Evolutionary conservation across 2,113 vertebrate genomes (phyloP).

Genomic region (Dryoscopus gambensis): DNA sequence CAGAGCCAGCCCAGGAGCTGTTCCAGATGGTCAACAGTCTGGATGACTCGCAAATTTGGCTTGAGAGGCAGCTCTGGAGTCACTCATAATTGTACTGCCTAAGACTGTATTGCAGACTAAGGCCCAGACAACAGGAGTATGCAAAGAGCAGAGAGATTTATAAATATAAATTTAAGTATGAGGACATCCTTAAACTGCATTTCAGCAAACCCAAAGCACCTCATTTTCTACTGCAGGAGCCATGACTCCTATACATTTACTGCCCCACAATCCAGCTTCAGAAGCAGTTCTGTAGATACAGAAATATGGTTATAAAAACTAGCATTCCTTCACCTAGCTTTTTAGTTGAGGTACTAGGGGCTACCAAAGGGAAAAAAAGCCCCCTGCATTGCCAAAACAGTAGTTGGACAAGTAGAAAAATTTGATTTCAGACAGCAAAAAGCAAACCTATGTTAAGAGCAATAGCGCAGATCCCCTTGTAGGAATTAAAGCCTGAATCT

Average conservation of each 20-base stretch:
- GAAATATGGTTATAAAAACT: neutral
- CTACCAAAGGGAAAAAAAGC: neutral
- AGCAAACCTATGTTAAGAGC: neutral
- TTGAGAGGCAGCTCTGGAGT: neutral
- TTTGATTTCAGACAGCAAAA: neutral
- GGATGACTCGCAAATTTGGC: neutral
- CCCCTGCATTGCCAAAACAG: neutral
- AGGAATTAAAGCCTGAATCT: neutral
- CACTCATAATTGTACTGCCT: neutral
- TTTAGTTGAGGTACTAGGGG: neutral
- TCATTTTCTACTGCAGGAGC: neutral
- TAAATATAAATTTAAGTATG: neutral
- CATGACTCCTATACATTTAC: neutral
- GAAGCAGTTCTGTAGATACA: neutral
- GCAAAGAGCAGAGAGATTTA: neutral
- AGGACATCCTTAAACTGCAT: neutral
- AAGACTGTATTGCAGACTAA: neutral
- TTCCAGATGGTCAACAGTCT: slow-evolving; percentile 25
- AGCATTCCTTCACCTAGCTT: neutral
- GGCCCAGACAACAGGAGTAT: neutral
- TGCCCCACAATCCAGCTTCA: neutral
- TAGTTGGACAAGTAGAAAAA: neutral
- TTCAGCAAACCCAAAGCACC: neutral
- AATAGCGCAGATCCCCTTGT: neutral
- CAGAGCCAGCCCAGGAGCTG: slow-evolving; percentile 27